Evolutionary conservation across 2,888 invertebrate species (phyloP), one percentile per base, ranked within the genome.

Genomic region (Chymomyza procnemis): DNA sequence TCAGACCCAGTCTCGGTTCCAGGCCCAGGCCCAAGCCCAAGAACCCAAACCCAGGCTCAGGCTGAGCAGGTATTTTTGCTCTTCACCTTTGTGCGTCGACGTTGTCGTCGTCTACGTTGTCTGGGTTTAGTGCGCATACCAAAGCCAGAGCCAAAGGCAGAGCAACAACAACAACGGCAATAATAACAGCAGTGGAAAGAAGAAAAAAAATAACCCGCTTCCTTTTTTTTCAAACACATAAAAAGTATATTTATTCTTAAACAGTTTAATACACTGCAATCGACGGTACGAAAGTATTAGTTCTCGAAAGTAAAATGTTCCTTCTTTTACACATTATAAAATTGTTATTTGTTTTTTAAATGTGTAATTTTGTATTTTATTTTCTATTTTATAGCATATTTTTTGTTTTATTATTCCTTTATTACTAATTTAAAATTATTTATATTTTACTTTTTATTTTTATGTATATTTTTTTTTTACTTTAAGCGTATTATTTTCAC

Each of bases 231-330:
- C 79, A 79, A 79, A 79, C 77, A 73, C 65, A 21, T 21, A 54
- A 75, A 75, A 74, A 67, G 80, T 79, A 78, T 78, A 78, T 80
- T 76, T 83, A 75, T 83, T 75, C 76, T 80, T 80, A 65, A 73
- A 67, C 67, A 52, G 26, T 60, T 34, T 47, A 21, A 41, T 22
- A 63, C 59, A 41, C 34, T 41, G 12, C 34, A 41, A 2, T 41
- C 3, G 12, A 12, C 12, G 34, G 34, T 41, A 41, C 9, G 34
- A 3, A 3, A 12, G 3, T 41, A 41, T 41, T 5, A 41, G 34
- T 41, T 41, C 2, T 12, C 12, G 1, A 3, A 41, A 41, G 12
- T 12, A 12, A 12, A 3, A 2, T 41, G 34, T 26, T 26, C 4
- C 1, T 4, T 8, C 34, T 41, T 41, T n/a, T n/a, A n/a, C n/a